Evolutionary conservation across 2,113 vertebrate genomes (phyloP).

Genomic region (Xenopus borealis): DNA sequence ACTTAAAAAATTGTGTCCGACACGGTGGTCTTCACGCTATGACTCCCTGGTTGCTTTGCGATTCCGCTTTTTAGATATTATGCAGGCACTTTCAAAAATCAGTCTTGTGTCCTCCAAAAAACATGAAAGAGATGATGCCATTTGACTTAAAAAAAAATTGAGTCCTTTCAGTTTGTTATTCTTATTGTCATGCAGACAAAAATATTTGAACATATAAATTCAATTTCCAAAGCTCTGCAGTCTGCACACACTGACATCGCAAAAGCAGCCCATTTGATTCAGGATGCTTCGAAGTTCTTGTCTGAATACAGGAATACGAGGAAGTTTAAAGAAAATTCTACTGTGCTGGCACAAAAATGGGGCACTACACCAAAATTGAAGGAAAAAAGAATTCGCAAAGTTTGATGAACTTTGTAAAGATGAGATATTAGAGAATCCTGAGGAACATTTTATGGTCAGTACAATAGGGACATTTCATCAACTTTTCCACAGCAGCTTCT

Average conservation of each 20-base stretch:
- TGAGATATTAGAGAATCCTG: neutral
- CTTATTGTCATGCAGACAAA: slow-evolving; percentile 4
- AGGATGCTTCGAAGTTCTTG: neutral
- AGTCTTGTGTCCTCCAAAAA: neutral
- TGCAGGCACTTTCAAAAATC: slow-evolving; percentile 7
- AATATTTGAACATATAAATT: neutral
- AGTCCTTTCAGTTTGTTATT: neutral
- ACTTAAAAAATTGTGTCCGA: too few species aligned
- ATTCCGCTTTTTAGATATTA: neutral
- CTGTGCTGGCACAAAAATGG: neutral
- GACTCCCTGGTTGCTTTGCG: neutral
- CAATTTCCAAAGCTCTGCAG: neutral
- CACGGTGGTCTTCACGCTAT: too few species aligned
- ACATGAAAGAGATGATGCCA: neutral
- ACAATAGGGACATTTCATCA: neutral
- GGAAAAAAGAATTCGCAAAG: neutral
- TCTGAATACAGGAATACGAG: neutral
- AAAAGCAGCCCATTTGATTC: neutral
- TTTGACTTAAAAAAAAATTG: neutral
- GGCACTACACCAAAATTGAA: neutral
- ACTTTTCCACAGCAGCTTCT: neutral
- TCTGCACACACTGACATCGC: neutral
- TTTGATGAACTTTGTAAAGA: slow-evolving; percentile 4
- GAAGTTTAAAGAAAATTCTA: neutral
- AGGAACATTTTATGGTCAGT: neutral